Evolutionary conservation across 92 coral and sea anemone genomes (phyloP).

Genomic region (Meandrina meandrites): DNA sequence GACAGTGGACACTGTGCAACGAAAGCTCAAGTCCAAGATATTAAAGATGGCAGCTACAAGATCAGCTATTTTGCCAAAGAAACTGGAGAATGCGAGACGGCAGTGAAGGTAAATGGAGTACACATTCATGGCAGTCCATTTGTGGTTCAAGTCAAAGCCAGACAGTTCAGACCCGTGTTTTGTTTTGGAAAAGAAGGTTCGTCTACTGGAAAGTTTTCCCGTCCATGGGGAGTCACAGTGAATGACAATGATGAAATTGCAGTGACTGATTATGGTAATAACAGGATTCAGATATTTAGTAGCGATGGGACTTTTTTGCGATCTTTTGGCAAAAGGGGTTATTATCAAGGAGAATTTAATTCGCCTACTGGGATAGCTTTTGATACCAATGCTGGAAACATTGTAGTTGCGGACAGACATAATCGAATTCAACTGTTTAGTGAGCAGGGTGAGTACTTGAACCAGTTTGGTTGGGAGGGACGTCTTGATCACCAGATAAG

Average conservation of each 20-base stretch:
- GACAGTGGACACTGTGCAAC: neutral
- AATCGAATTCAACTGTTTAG: neutral
- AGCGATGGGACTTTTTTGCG: neutral
- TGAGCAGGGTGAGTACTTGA: neutral
- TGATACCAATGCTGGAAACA: neutral
- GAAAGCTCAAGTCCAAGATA: neutral
- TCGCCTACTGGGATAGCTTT: neutral
- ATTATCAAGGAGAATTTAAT: neutral
- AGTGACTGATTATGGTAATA: neutral
- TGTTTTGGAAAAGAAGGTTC: neutral
- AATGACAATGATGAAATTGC: neutral
- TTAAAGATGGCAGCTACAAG: neutral
- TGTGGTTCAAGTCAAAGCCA: neutral
- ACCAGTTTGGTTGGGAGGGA: neutral
- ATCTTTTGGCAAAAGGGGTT: neutral
- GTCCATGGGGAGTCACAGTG: slow-evolving; percentile 3
- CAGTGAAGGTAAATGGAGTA: neutral
- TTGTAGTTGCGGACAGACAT: neutral
- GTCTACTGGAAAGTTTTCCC: neutral
- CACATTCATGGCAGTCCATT: neutral
- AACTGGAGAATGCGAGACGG: neutral
- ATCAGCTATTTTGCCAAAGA: neutral
- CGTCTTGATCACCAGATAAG: neutral
- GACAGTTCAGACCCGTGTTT: neutral
- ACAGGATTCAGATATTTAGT: neutral